A percentile compares a stretch with the other conserved stretches of the same genome.
Evolutionary conservation across 1,140 invertebrate genomes (phyloP).

Genomic region (Cephus cinctus): DNA sequence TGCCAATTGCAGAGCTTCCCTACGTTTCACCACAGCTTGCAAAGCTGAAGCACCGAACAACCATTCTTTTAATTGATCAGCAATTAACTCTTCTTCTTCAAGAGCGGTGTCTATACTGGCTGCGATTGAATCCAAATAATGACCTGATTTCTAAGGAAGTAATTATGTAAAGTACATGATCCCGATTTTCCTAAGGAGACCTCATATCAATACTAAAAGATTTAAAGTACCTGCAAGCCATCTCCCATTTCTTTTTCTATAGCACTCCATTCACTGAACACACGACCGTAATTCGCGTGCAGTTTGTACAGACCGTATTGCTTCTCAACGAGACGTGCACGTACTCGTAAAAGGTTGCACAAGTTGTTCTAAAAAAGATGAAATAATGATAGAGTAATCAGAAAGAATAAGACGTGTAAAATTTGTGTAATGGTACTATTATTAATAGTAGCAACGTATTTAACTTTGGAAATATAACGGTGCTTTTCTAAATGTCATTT

Average conservation of each 20-base stretch:
- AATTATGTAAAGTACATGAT: constrained; percentile 22
- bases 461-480: too few relatives aligned
- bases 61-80: constrained; percentile 85
- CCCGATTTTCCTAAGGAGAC: constrained; percentile 9
- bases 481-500: too few relatives aligned
- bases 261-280: constrained; percentile 85
- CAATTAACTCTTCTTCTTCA: constrained; percentile 80
- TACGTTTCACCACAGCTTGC: constrained; percentile 72
- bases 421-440: too few relatives aligned
- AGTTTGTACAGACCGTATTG: constrained; percentile 79
- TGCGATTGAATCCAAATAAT: constrained; percentile 76
- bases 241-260: constrained; percentile 83
- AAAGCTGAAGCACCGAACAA: constrained; percentile 73
- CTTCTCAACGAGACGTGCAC: constrained; percentile 72
- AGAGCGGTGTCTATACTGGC: constrained; percentile 73
- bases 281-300: constrained; percentile 77
- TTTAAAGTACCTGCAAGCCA: constrained; percentile 63
- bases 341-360: constrained; percentile 54
- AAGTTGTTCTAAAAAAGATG: constrained; percentile 50
- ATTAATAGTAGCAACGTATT: constrained; percentile 18
- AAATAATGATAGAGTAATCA: too few relatives aligned
- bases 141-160: constrained; percentile 60
- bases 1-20: constrained; percentile 71
- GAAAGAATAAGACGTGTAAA: too few relatives aligned
- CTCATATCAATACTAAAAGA: constrained; percentile 2